A percentile compares a stretch with the other conserved stretches of the same genome.
Conservation (phyloP, 2,113 vertebrate genomes). For the Grammomys dolichurus region DNA sequence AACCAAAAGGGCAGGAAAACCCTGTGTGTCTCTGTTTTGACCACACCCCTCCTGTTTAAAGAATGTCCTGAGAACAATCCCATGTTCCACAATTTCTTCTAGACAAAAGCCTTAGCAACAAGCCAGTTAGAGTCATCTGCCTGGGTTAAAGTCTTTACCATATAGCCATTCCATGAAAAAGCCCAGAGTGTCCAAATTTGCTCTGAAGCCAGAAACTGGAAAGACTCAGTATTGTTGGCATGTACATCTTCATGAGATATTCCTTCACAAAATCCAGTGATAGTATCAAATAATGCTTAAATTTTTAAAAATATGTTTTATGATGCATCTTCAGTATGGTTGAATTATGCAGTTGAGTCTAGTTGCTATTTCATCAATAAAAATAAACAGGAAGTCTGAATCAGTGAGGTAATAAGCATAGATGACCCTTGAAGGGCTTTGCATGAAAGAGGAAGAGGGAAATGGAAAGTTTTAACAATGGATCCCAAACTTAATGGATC, state of each 20-base stretch:
- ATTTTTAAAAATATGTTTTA: background rate
- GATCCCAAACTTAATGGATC: background rate
- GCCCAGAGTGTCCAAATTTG: background rate
- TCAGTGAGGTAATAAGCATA: background rate
- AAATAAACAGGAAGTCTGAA: background rate
- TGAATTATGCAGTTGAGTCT: background rate
- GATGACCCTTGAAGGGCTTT: slow-evolving; percentile 2
- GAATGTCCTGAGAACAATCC: background rate
- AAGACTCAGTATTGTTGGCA: background rate
- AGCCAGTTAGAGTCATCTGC: background rate
- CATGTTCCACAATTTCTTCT: slow-evolving; percentile 3
- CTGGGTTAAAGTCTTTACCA: background rate
- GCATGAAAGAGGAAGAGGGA: background rate
- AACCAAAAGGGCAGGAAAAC: background rate
- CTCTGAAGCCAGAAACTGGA: background rate
- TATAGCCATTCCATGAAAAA: background rate
- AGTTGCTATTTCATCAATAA: background rate
- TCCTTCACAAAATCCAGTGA: background rate
- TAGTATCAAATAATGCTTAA: background rate
- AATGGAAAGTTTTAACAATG: background rate
- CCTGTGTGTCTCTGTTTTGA: background rate
- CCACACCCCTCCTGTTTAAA: background rate
- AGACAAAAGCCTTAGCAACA: background rate
- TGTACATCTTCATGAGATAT: background rate
- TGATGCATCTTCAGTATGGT: background rate